Conservation (phyloP, 2,113 vertebrate species). For the Myotis yumanensis region DNA sequence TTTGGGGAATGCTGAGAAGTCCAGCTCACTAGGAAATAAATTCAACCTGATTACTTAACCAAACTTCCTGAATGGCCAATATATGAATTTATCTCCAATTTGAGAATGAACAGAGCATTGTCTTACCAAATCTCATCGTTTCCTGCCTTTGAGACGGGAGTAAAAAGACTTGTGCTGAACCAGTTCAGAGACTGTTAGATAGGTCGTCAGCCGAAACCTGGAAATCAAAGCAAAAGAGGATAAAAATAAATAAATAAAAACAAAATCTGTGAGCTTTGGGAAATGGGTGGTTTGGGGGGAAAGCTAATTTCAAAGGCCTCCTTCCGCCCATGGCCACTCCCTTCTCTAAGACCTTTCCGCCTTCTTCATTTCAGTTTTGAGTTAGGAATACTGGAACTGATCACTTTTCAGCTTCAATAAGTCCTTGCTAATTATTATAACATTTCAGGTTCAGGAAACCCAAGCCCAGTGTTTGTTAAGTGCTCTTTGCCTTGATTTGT, state of each 20-base stretch:
- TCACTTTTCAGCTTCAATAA: slow-evolving; percentile 77
- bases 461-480: slow-evolving; percentile 75
- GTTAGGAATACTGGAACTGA: slow-evolving; percentile 76
- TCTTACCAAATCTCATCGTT: slow-evolving; percentile 56
- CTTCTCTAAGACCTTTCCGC: slow-evolving; percentile 39
- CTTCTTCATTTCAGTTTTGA: slow-evolving; percentile 65
- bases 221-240: slow-evolving; percentile 48
- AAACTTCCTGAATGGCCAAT: slow-evolving; percentile 58
- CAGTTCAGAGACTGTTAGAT: background rate
- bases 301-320: slow-evolving; percentile 38
- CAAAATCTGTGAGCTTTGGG: background rate
- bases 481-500: slow-evolving; percentile 76
- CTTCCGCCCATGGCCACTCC: background rate
- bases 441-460: slow-evolving; percentile 79
- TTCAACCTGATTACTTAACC: slow-evolving; percentile 61
- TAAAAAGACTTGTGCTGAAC: background rate
- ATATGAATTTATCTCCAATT: slow-evolving; percentile 51
- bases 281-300: background rate
- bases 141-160: slow-evolving; percentile 27
- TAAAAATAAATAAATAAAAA: slow-evolving; percentile 56
- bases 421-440: slow-evolving; percentile 80
- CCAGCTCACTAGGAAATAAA: slow-evolving; percentile 57
- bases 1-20: slow-evolving; percentile 49
- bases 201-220: slow-evolving; percentile 28
- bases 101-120: slow-evolving; percentile 62